Evolutionary conservation across 1,140 invertebrate species (phyloP).

Genomic region (Nixonia krombeini): DNA sequence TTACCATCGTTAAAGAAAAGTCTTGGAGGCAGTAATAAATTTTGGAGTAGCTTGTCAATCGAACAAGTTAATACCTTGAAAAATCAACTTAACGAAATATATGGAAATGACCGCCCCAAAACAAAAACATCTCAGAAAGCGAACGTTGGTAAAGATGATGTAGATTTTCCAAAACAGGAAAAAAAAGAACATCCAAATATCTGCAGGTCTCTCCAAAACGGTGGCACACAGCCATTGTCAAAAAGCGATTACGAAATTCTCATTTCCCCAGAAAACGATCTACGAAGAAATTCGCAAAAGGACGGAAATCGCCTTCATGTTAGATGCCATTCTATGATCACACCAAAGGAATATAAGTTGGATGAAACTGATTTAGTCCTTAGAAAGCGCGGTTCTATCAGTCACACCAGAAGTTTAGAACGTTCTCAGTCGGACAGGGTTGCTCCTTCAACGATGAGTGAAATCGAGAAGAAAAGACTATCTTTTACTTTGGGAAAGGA

Average conservation of each 20-base stretch:
- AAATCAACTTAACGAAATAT: slow-evolving; percentile 86
- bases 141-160: not conserved
- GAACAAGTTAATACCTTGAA: slow-evolving; percentile 88
- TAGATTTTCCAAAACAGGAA: too few species aligned
- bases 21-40: slow-evolving; percentile 78
- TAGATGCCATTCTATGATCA: slow-evolving; percentile 77
- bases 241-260: slow-evolving; percentile 75
- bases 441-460: slow-evolving; percentile 56
- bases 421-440: slow-evolving; percentile 40
- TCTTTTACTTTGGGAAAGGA: slow-evolving; percentile 82
- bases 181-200: too few species aligned
- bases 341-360: slow-evolving; percentile 33
- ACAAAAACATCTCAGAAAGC: slow-evolving; percentile 3
- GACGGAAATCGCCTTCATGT: slow-evolving; percentile 75
- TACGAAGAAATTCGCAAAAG: slow-evolving; percentile 29
- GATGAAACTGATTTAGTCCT: slow-evolving; percentile 19
- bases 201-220: not conserved
- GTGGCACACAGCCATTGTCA: slow-evolving; percentile 20
- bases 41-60: slow-evolving; percentile 87
- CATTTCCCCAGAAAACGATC: slow-evolving; percentile 69
- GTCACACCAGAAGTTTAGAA: slow-evolving; percentile 50
- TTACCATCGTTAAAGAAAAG: slow-evolving; percentile 65
- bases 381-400: slow-evolving; percentile 57
- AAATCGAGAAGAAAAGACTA: slow-evolving; percentile 81
- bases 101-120: slow-evolving; percentile 75